These are phyloP conservation scores for Athene cunicularia DNA, from an alignment of 2,113 vertebrate genomes.

Conservation along the genomic window DNA sequence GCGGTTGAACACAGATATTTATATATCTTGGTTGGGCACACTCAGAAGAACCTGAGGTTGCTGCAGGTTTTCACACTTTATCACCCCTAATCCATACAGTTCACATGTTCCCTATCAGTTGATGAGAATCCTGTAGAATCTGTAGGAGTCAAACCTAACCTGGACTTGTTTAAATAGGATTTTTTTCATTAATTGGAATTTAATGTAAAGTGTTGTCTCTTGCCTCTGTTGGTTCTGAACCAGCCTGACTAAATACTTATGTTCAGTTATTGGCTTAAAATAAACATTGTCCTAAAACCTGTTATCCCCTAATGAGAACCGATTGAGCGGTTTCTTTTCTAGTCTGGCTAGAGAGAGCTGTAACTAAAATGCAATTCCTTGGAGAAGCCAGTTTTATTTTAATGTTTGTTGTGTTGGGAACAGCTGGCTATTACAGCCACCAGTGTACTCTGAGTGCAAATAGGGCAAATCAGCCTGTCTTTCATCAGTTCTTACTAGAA, in stretches of 20 bases:
- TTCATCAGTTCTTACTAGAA: not conserved
- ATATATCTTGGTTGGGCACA: not conserved
- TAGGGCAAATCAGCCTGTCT: not conserved
- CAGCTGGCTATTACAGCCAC: not conserved
- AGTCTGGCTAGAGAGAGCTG: not conserved
- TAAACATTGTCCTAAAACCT: slow-evolving; percentile 1
- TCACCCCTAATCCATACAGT: not conserved
- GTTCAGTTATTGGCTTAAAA: not conserved
- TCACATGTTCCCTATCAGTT: not conserved
- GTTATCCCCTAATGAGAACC: not conserved
- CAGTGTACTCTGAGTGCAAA: not conserved
- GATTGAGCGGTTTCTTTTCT: not conserved
- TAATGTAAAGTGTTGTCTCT: not conserved
- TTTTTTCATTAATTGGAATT: not conserved
- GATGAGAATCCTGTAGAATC: not conserved
- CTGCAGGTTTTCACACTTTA: not conserved
- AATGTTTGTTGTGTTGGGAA: not conserved
- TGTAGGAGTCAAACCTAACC: not conserved
- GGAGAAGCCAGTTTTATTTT: not conserved
- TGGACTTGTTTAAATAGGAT: not conserved
- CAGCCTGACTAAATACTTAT: slow-evolving; percentile 5
- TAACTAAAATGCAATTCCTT: not conserved
- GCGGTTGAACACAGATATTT: not conserved
- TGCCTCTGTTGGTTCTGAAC: not conserved
- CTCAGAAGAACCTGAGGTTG: not conserved